Base-by-base conservation (phyloP, 2,888 invertebrate species). In the Spisula subtruncata region DNA sequence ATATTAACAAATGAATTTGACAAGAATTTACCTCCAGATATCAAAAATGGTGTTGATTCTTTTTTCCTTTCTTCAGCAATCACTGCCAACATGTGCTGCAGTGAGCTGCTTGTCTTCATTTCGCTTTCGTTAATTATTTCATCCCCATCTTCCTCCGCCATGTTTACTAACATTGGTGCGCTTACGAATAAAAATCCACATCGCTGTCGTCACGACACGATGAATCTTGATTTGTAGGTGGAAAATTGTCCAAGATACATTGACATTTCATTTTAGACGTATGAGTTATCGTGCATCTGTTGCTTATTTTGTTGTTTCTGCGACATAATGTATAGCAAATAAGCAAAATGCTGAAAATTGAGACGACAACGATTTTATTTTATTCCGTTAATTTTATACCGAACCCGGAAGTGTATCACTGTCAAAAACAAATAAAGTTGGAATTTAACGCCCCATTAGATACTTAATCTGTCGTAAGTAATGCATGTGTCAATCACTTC, bases 91-190 rank as follows among this genome's bases (percentile, higher is more conserved):
- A 92, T 92, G 46, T 92, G 92, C 79, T 92, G 92, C 75, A 92
- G 83, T 66, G 92, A 92, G 81, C 91, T 92, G 75, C 92, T 92
- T 29, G 89, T 91, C 66, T 92, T 92, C 92, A 92, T 92, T 89
- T 90, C 80, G n/a, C 87, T n/a, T 25, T 90, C 89, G 66, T 20
- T 71, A 25, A 81, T 56, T 54, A 81, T 46, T 18, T 88, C 88
- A 79, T 79, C 25, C 85, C 91, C 90, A 75, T 92, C 88, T 86
- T 94, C 94, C 87, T 94, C 94, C 91, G 94, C 94, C 94, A 94
- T 94, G 88, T 93, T 94, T 88, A 86, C 83, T 80, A 75, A 84
- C 75, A 75, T 75, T 84, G 75, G 25, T 51, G 25, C 14, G 1
- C 29, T 75, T 10, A 75, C 75, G 75, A 75, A 29, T 75, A 75